Conservation (phyloP, 2,797 vertebrate species). For the Buphagus erythrorhynchus region DNA sequence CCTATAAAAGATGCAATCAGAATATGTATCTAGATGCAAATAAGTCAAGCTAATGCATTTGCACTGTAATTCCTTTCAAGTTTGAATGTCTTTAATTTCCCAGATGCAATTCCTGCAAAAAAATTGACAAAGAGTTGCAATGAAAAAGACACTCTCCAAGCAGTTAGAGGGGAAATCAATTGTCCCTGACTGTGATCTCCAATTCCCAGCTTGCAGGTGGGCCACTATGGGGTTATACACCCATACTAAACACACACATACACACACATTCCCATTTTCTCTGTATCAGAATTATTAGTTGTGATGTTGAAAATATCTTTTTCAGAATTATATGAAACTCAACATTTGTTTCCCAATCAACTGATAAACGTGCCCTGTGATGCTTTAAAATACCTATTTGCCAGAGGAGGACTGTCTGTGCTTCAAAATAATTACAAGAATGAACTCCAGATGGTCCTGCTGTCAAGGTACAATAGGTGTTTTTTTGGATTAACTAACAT, state of each 20-base stretch:
- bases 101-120: constrained; percentile 23
- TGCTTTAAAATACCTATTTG: neutral
- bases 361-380: neutral
- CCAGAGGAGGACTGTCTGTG: neutral
- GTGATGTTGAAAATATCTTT: neutral
- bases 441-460: neutral
- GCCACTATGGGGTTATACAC: neutral
- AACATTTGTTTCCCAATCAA: neutral
- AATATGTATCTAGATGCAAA: constrained; percentile 13
- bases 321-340: neutral
- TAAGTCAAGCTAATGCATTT: neutral
- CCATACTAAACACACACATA: neutral
- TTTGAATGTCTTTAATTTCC: constrained; percentile 26
- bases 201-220: neutral
- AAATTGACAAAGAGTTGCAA: neutral
- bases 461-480: constrained; percentile 32
- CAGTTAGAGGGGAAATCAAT: neutral
- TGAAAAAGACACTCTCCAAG: neutral
- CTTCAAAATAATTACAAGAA: constrained; percentile 30
- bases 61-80: neutral
- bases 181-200: neutral
- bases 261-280: neutral
- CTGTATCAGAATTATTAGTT: neutral
- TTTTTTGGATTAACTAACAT: constrained; percentile 8
- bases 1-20: constrained; percentile 11